Evolutionary conservation across 2,888 invertebrate species (phyloP).

Genomic region (Coleophora deauratella): DNA sequence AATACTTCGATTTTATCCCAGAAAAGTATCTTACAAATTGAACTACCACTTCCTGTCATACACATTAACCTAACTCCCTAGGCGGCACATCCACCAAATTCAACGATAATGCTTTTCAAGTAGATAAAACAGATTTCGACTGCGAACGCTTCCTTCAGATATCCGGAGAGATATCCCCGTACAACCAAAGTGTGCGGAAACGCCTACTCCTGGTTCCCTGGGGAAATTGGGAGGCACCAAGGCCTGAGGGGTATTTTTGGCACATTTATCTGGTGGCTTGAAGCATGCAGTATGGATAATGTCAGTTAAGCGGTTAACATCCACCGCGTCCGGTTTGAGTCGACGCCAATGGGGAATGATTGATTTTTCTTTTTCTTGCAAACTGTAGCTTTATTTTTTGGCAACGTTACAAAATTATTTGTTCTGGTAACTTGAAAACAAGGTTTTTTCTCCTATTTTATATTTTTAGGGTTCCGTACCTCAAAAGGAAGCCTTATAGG

Average conservation of each 20-base stretch:
- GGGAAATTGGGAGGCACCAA: conserved; percentile 20
- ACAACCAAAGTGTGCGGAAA: conserved; percentile 29
- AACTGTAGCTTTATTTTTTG: not conserved
- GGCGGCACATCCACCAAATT: conserved; percentile 4
- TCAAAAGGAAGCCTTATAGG: too few species aligned
- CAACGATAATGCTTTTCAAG: conserved; percentile 19
- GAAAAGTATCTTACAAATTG: not conserved
- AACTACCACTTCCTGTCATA: not conserved
- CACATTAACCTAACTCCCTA: conserved; percentile 1
- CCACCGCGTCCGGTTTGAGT: conserved; percentile 40
- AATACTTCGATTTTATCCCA: too few species aligned
- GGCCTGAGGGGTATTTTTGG: conserved; percentile 30
- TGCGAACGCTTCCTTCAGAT: conserved; percentile 25
- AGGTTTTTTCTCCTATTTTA: too few species aligned
- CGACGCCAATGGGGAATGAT: conserved; percentile 36
- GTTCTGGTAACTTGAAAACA: not conserved
- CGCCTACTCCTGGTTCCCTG: conserved; percentile 26
- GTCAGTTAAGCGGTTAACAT: conserved; percentile 46
- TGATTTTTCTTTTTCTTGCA: conserved; percentile 27
- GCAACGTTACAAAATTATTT: not conserved
- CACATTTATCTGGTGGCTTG: conserved; percentile 39
- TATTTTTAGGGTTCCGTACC: too few species aligned
- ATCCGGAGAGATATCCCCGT: conserved; percentile 41
- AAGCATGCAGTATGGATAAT: conserved; percentile 33
- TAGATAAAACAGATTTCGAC: conserved; percentile 30